Base-by-base conservation (phyloP, 2,888 invertebrate species). In the Eumerus sabulonum region DNA sequence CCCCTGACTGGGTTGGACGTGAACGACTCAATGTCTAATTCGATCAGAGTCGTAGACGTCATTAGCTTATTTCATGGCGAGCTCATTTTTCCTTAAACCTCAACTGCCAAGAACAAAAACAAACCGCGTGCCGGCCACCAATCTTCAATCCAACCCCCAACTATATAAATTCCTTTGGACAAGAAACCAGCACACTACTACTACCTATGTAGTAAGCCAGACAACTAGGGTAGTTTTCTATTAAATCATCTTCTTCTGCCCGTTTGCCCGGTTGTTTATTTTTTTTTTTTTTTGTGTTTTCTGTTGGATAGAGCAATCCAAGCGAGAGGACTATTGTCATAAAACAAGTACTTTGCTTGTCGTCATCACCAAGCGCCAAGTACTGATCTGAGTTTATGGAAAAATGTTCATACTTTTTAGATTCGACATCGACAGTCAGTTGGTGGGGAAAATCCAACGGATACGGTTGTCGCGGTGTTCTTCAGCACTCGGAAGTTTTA, bases 11-110 rank as follows among this genome's bases (percentile, higher is more conserved):
- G n/a, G n/a, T 19, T n/a, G 79, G 54, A 59, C 64, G 45, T 70
- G 63, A 47, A 68, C 63, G 66, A 67, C 68, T 68, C 64, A 70
- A 53, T 63, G 59, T 64, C 68, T 68, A 74, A 60, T 79, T 70
- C 59, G 70, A 62, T 62, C 50, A 48, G 50, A 44, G 42, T 35
- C 9, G 51, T 14, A 64, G 57, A 38, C 16, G 19, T 66, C 56
- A 71, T 71, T 60, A 76, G 45, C 50, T 71, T 66, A 54, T 48
- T 27, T 27, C 27, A 27, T 27, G 27, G 27, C 27, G 7, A 27
- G 27, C 27, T 27, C 7, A 27, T 51, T 68, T 56, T 45, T 50
- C 27, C 3, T 36, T 36, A 40, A 40, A 27, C 27, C 27, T 51
- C 59, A 36, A 35, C 36, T 53, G 14, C 47, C 18, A 18, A 5